A percentile compares a stretch with the other conserved stretches of the same genome.
Conservation (phyloP, 1,140 invertebrate genomes). For the Branchinecta lindahli region DNA sequence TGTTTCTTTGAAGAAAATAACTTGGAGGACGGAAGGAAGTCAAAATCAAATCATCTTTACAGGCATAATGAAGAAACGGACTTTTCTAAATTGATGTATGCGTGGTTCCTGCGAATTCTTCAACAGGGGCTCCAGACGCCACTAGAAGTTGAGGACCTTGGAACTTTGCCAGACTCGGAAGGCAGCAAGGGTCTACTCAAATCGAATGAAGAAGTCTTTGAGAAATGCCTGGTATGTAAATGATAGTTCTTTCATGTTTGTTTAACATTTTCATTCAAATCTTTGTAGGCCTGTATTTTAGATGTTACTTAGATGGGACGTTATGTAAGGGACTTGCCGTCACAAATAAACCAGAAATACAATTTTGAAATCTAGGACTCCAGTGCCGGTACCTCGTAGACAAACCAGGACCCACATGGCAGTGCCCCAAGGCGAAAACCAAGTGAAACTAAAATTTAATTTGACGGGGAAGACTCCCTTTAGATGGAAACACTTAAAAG, state of each 20-base stretch:
- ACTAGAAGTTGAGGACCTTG: neutral
- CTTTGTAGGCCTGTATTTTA: neutral
- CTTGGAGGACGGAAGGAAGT: no score
- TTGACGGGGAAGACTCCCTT: no score
- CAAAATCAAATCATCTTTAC: neutral
- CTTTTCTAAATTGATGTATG: neutral
- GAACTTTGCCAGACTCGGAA: neutral
- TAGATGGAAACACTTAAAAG: no score
- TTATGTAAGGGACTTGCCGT: neutral
- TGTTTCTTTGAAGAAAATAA: no score
- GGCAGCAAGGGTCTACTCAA: neutral
- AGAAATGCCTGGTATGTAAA: neutral
- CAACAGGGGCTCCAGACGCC: neutral
- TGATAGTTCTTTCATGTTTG: neutral
- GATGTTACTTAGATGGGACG: neutral
- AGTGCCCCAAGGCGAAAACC: no score
- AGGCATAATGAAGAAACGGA: neutral
- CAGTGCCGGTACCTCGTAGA: no score
- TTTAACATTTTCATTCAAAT: neutral
- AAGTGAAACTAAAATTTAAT: no score
- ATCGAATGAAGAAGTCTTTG: neutral
- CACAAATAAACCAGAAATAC: no score
- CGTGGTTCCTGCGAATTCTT: neutral
- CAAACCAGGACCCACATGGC: no score
- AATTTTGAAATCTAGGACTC: no score